Percentiles rank a stretch among this genome's conserved stretches.
Evolutionary conservation across 2,888 invertebrate genomes (phyloP).

Genomic region (Hemistola chrysoprasaria): DNA sequence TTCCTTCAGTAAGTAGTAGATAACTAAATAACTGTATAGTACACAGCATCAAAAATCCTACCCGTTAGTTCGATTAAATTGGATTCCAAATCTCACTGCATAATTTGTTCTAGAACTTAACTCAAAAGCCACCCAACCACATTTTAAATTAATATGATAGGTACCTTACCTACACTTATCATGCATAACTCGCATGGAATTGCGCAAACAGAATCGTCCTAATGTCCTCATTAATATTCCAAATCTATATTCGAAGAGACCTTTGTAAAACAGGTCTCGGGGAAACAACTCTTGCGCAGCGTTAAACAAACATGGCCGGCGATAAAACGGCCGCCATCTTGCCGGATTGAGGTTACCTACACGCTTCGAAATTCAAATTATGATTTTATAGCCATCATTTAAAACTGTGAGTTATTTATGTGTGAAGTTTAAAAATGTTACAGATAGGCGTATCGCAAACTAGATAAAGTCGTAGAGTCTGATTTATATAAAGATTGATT

Average conservation of each 20-base stretch:
- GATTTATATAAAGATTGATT: too few species aligned
- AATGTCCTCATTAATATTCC: slow-evolving; percentile 64
- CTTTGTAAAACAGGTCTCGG: slow-evolving; percentile 72
- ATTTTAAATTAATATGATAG: slow-evolving; percentile 13
- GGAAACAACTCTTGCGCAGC: slow-evolving; percentile 77
- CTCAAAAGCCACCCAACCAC: slow-evolving; percentile 33
- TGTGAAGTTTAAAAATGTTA: slow-evolving; percentile 7
- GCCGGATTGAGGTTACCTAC: slow-evolving; percentile 70
- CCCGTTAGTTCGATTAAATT: too few species aligned
- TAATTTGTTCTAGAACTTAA: slow-evolving; percentile 35
- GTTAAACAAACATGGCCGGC: slow-evolving; percentile 69
- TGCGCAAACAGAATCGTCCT: slow-evolving; percentile 44
- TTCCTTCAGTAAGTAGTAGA: too few species aligned
- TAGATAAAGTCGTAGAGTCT: too few species aligned
- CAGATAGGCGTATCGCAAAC: not conserved
- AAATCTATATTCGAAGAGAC: slow-evolving; percentile 51
- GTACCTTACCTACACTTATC: slow-evolving; percentile 21
- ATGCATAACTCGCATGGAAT: slow-evolving; percentile 30
- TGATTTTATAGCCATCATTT: slow-evolving; percentile 53
- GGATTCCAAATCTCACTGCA: slow-evolving; percentile 29
- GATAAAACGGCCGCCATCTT: slow-evolving; percentile 76
- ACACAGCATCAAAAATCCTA: too few species aligned
- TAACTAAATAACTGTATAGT: too few species aligned
- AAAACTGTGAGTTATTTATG: slow-evolving; percentile 27
- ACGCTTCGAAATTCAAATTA: slow-evolving; percentile 67